Conservation (phyloP, 2,113 vertebrate species). For the Heptranchias perlo region DNA sequence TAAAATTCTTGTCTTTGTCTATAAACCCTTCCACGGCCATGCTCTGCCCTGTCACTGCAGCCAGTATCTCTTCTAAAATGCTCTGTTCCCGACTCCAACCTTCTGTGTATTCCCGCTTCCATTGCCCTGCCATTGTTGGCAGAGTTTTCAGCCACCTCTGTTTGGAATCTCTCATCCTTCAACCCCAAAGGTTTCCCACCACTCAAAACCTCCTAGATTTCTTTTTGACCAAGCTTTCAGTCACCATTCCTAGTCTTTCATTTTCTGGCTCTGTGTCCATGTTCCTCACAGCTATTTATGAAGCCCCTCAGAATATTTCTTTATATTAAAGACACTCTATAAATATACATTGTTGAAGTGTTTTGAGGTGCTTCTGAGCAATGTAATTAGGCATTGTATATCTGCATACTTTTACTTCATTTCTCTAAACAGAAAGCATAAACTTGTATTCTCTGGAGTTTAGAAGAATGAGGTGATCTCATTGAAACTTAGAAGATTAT, state of each 20-base stretch:
- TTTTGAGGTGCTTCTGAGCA: background rate
- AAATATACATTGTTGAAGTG: background rate
- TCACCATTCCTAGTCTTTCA: background rate
- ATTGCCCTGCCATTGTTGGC: background rate
- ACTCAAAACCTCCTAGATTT: background rate
- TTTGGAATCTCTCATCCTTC: background rate
- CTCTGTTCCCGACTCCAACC: background rate
- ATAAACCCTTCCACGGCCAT: background rate
- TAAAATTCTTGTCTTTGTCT: background rate
- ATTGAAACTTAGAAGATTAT: too few species aligned
- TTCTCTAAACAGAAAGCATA: background rate
- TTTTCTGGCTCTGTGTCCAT: background rate
- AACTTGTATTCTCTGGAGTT: too few species aligned
- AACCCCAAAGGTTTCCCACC: background rate
- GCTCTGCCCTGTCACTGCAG: background rate
- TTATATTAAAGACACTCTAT: background rate
- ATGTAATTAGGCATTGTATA: background rate
- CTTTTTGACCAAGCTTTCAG: background rate
- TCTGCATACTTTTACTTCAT: background rate
- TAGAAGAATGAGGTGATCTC: too few species aligned
- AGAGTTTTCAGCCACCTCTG: background rate
- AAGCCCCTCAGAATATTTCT: background rate
- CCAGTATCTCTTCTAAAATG: background rate
- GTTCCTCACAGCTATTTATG: background rate
- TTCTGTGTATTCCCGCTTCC: background rate